phyloP scores from a whole-genome alignment of 2,797 vertebrate species.

The Monodelphis domestica region DNA sequence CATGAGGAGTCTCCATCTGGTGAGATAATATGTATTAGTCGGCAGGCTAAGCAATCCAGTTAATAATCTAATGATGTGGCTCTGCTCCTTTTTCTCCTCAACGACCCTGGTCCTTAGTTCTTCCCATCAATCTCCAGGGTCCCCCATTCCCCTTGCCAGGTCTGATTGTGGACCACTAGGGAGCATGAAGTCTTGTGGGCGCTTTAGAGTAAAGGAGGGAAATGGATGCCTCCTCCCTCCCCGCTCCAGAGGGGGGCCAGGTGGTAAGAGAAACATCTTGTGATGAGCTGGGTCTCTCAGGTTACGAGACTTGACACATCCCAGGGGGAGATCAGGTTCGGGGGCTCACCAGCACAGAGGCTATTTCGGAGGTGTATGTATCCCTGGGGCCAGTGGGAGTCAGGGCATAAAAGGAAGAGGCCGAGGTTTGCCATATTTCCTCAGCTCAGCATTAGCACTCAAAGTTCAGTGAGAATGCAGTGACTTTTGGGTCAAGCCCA shows the following conservation, averaged over 20 bases:
- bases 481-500: neutral
- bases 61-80: neutral
- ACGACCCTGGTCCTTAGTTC: neutral
- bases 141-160: neutral
- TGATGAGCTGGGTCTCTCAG: neutral
- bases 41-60: neutral
- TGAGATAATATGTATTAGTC: no score
- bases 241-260: neutral
- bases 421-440: neutral
- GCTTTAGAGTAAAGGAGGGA: neutral
- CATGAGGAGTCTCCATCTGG: no score
- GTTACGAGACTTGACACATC: neutral
- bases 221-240: neutral
- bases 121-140: neutral
- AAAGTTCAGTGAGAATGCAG: neutral
- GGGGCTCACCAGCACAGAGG: neutral
- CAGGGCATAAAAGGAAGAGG: conserved; percentile 2
- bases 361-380: neutral
- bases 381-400: neutral
- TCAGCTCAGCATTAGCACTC: neutral
- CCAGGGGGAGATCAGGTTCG: neutral
- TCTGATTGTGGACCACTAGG: neutral
- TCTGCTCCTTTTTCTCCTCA: neutral
- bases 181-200: neutral
- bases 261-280: neutral